phyloP scores from a whole-genome alignment of 2,888 invertebrate genomes.

The Nipponacmea schrenckii region DNA sequence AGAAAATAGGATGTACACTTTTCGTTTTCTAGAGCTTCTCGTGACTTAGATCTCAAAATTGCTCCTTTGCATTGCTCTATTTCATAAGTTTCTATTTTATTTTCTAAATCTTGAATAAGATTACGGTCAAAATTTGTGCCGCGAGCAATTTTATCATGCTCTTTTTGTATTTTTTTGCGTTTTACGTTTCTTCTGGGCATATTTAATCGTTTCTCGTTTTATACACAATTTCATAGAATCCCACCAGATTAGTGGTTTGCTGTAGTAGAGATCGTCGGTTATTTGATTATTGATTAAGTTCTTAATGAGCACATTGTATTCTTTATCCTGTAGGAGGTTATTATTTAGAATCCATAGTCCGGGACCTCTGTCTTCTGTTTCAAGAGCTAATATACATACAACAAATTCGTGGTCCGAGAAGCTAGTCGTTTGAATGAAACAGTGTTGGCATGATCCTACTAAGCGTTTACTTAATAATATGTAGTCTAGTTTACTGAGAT shows the following conservation, averaged over 20 bases:
- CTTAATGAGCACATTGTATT: constrained; percentile 5
- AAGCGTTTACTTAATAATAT: neutral
- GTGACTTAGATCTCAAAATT: neutral
- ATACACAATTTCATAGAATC: constrained; percentile 23
- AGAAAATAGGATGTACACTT: constrained; percentile 1
- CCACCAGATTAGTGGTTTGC: constrained; percentile 22
- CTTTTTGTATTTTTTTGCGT: neutral
- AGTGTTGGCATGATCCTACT: neutral
- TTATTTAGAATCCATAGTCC: constrained; percentile 16
- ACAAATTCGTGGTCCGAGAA: neutral
- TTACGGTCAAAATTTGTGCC: neutral
- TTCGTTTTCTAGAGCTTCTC: neutral
- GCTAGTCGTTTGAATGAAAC: neutral
- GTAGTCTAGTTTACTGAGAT: neutral
- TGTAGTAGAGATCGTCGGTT: neutral
- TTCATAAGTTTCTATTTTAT: neutral
- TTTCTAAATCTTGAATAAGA: neutral
- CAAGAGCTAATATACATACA: neutral
- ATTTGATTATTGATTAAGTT: neutral
- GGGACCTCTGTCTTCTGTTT: neutral
- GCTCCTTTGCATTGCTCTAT: neutral
- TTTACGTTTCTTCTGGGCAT: constrained; percentile 5
- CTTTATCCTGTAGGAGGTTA: constrained; percentile 11
- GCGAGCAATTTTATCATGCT: neutral
- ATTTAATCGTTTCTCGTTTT: constrained; percentile 13